Conservation (phyloP, 2,113 vertebrate genomes). For the Boulengeromyrus knoepffleri region DNA sequence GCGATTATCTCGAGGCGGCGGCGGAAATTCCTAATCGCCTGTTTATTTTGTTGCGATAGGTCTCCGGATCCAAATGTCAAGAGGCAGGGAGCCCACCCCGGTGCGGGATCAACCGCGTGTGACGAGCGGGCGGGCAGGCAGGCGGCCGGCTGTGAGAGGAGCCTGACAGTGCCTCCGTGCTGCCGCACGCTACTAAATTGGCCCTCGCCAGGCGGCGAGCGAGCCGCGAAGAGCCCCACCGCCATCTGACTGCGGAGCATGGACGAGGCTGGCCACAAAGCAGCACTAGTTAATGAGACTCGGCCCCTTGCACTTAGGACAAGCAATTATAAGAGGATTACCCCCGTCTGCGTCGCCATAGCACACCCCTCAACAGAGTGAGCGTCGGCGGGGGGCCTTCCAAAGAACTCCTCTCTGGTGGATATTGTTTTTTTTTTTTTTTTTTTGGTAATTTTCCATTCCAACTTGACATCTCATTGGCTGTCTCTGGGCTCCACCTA, state of each 20-base stretch:
- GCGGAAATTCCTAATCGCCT: slow-evolving; percentile 43
- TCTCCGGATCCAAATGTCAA: slow-evolving; percentile 64
- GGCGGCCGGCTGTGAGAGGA: slow-evolving; percentile 30
- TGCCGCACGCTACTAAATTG: slow-evolving; percentile 36
- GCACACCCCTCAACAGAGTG: slow-evolving; percentile 37
- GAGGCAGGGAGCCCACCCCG: slow-evolving; percentile 47
- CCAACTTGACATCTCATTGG: not conserved
- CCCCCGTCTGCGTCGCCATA: slow-evolving; percentile 43
- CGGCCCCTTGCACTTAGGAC: slow-evolving; percentile 33
- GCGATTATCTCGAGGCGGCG: slow-evolving; percentile 18
- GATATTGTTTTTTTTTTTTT: slow-evolving; percentile 39
- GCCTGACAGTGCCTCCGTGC: slow-evolving; percentile 33
- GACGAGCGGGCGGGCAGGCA: slow-evolving; percentile 49
- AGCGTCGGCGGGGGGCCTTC: slow-evolving; percentile 28
- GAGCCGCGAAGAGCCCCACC: slow-evolving; percentile 20
- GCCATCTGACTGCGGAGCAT: slow-evolving; percentile 30
- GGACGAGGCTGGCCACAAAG: slow-evolving; percentile 49
- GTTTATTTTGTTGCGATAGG: slow-evolving; percentile 53
- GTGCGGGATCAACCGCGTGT: slow-evolving; percentile 57
- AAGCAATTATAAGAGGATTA: slow-evolving; percentile 51
- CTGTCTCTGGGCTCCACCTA: slow-evolving; percentile 24
- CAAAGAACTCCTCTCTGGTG: slow-evolving; percentile 49
- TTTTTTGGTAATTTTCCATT: slow-evolving; percentile 24
- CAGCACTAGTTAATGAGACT: slow-evolving; percentile 47
- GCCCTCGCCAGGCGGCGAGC: slow-evolving; percentile 34